These are phyloP conservation scores for Psophia crepitans DNA, from an alignment of 2,113 vertebrate genomes.

Conservation along the genomic window DNA sequence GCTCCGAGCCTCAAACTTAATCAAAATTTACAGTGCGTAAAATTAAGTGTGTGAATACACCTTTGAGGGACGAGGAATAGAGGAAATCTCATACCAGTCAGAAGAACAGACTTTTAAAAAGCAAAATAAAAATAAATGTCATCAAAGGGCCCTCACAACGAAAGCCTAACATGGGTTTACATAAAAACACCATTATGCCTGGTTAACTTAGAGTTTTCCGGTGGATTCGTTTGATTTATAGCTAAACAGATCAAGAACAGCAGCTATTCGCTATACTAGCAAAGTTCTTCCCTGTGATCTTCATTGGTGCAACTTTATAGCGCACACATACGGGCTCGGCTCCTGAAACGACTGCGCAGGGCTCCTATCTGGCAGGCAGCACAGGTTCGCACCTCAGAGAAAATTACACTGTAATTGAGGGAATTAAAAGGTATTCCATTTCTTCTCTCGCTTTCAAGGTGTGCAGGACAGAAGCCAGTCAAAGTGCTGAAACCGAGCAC, in stretches of 20 bases:
- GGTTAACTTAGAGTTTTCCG: background rate
- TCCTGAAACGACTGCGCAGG: background rate
- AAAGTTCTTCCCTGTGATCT: background rate
- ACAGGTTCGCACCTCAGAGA: background rate
- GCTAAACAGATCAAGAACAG: background rate
- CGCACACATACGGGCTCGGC: background rate
- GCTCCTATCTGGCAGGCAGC: background rate
- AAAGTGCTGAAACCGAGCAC: background rate
- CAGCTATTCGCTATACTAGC: background rate
- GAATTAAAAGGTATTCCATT: background rate
- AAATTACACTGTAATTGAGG: background rate
- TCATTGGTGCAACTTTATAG: background rate
- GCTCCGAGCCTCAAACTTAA: background rate
- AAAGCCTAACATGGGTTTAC: background rate
- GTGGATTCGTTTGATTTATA: background rate
- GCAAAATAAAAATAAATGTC: background rate
- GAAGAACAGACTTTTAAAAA: background rate
- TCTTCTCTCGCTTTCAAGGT: background rate
- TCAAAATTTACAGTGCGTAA: background rate
- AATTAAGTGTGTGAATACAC: background rate
- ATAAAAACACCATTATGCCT: background rate
- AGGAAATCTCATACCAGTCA: background rate
- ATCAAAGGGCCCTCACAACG: background rate
- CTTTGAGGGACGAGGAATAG: background rate
- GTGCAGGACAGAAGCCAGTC: background rate